Conservation (phyloP, 1,140 invertebrate genomes). For the Drosophila melanogaster region DNA sequence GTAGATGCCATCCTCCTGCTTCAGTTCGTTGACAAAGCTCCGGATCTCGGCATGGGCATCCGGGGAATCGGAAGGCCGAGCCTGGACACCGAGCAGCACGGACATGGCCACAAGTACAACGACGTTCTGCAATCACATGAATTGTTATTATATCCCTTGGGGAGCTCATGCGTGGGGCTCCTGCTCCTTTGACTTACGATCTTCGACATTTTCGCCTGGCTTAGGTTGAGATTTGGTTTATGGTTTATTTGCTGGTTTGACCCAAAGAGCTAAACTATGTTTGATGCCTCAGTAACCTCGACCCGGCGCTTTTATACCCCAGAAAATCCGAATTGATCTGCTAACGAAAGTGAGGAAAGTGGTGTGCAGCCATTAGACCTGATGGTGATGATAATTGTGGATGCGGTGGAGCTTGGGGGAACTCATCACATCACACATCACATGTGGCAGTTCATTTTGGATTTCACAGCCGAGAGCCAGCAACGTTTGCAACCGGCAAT, state of each 20-base stretch:
- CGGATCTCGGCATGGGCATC: slow-evolving; percentile 75
- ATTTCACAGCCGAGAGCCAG: slow-evolving; percentile 42
- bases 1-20: slow-evolving; percentile 85
- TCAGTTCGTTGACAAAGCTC: slow-evolving; percentile 68
- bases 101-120: slow-evolving; percentile 46
- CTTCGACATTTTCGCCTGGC: slow-evolving; percentile 72
- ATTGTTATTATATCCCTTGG: background rate
- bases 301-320: slow-evolving; percentile 60
- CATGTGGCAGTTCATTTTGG: slow-evolving; percentile 1
- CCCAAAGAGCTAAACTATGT: slow-evolving; percentile 71
- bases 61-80: slow-evolving; percentile 56
- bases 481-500: slow-evolving; percentile 67
- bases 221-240: slow-evolving; percentile 49
- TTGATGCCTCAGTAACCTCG: slow-evolving; percentile 58
- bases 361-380: slow-evolving; percentile 58
- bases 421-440: slow-evolving; percentile 35
- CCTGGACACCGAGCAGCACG: slow-evolving; percentile 23
- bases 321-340: slow-evolving; percentile 29
- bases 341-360: slow-evolving; percentile 62
- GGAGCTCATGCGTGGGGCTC: background rate
- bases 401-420: background rate
- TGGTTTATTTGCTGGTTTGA: slow-evolving; percentile 55
- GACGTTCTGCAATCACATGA: slow-evolving; percentile 29
- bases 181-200: slow-evolving; percentile 54
- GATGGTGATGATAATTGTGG: slow-evolving; percentile 51